Evolutionary conservation across 2,888 invertebrate species (phyloP), one percentile per base, ranked within the genome.

Genomic region (Nipponacmea schrenckii): DNA sequence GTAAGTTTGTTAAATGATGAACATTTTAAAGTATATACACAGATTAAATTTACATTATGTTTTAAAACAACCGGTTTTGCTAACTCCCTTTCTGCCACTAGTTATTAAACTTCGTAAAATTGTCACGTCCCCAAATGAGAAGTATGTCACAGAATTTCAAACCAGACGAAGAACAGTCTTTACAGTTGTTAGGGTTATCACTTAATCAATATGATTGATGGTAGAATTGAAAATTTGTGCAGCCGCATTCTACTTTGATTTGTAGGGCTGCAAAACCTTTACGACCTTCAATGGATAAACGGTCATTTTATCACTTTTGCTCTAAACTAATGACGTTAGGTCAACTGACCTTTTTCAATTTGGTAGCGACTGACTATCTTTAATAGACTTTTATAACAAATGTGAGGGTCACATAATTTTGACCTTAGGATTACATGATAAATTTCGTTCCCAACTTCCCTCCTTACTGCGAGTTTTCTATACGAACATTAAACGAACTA

Each of bases 331-430:
- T 56, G 56, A 56, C 56, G 24, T 56, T 24, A 24, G 56, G 56
- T 56, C 56, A 56, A 10, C 20, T 24, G 56, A 56, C 56, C 56
- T 56, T 24, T 56, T 10, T 20, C 24, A 56, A 50, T 20, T 20
- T 56, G 56, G 56, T 20, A 20, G 24, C 20, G 14, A 24, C 24
- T 24, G 20, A 20, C 20, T 24, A 20, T 10, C 56, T 56, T 10
- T 56, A 56, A 56, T 56, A 56, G 56, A 56, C 56, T 24, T 56
- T 56, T 56, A 24, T n/a, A 56, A 56, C 56, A 56, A 56, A 56
- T 56, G 56, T 24, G 56, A 20, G 24, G 56, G 56, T 20, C 56
- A 56, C 7, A 56, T 14, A 56, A 56, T 24, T 56, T 56, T 56
- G 56, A 56, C 56, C 56, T 56, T 56, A 24, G 56, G 24, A 56